Conservation (phyloP, 2,113 vertebrate genomes). For the Sphyrna mokarran region DNA sequence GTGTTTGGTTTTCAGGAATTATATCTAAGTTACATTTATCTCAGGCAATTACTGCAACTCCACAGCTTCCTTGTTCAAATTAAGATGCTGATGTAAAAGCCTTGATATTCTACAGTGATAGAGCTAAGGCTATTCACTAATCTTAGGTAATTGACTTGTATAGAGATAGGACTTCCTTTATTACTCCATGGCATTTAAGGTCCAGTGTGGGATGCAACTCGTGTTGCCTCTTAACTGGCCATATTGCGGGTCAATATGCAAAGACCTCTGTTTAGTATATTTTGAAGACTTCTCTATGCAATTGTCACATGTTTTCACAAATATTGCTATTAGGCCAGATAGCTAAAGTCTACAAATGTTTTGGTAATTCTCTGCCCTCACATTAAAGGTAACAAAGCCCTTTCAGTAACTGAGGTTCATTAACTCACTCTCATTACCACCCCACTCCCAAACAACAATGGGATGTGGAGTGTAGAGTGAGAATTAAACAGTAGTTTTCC, state of each 20-base stretch:
- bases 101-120: background rate
- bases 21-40: background rate
- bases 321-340: background rate
- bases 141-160: background rate
- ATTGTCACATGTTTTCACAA: background rate
- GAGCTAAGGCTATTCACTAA: background rate
- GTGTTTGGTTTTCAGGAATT: background rate
- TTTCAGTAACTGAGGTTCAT: background rate
- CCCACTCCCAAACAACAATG: background rate
- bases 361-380: background rate
- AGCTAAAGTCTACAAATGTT: background rate
- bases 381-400: background rate
- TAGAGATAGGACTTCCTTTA: background rate
- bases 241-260: background rate
- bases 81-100: background rate
- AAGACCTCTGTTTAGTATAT: background rate
- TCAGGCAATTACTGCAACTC: background rate
- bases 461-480: background rate
- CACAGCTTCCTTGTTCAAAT: background rate
- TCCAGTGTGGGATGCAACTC: background rate
- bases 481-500: background rate
- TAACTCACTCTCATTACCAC: background rate
- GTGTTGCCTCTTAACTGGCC: background rate
- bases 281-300: background rate
- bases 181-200: background rate